phyloP scores from a whole-genome alignment of 2,888 invertebrate genomes.

The Sialis fuliginosa region DNA sequence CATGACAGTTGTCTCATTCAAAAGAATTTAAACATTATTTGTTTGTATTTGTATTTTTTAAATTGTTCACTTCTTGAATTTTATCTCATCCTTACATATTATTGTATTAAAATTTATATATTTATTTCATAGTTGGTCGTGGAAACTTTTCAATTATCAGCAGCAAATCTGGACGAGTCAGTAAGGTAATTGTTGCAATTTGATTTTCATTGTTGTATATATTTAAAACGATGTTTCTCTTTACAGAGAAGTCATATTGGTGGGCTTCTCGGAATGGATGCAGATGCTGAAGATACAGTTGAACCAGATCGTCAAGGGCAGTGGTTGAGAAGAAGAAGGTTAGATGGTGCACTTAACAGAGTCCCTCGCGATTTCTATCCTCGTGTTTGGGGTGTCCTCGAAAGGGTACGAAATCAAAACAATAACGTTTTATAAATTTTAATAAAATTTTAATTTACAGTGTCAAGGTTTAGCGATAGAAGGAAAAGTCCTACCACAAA shows the following conservation, averaged over 20 bases:
- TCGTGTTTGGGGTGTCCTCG: slow-evolving; percentile 80
- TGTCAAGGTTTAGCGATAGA: slow-evolving; percentile 90
- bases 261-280: slow-evolving; percentile 23
- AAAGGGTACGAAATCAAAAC: slow-evolving; percentile 38
- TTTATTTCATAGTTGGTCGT: slow-evolving; percentile 45
- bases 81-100: slow-evolving; percentile 5
- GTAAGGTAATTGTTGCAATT: slow-evolving; percentile 44
- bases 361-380: slow-evolving; percentile 96
- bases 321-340: slow-evolving; percentile 82
- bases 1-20: neutral
- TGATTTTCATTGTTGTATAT: neutral
- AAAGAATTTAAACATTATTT: neutral
- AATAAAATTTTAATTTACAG: slow-evolving; percentile 25
- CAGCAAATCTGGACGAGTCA: slow-evolving; percentile 70
- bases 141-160: slow-evolving; percentile 80
- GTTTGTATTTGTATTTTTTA: slow-evolving; percentile 1
- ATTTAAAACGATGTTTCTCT: slow-evolving; percentile 4
- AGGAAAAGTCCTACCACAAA: slow-evolving; percentile 76
- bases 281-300: slow-evolving; percentile 30
- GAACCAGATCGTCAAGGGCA: slow-evolving; percentile 83
- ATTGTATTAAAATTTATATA: slow-evolving; percentile 3
- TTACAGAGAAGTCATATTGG: slow-evolving; percentile 32
- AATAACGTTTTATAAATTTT: slow-evolving; percentile 1
- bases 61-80: slow-evolving; percentile 1
- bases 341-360: slow-evolving; percentile 93